Evolutionary conservation across 2,888 invertebrate species (phyloP).

Genomic region (Temnothorax rugatulus): DNA sequence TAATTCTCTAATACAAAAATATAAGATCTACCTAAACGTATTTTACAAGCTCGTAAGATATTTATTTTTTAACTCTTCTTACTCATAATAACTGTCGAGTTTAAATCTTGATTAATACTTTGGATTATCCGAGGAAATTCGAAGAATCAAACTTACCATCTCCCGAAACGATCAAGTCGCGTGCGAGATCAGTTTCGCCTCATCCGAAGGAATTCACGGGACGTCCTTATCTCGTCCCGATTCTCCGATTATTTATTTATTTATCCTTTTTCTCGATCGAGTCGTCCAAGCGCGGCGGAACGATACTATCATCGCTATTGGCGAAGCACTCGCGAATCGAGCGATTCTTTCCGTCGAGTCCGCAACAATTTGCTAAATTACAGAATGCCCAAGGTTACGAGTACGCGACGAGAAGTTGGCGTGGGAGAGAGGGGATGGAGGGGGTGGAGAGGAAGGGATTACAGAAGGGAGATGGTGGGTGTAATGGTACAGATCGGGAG

Average conservation of each 20-base stretch:
- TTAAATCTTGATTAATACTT: not conserved
- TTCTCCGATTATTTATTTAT: constrained; percentile 53
- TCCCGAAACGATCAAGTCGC: constrained; percentile 14
- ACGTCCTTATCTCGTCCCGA: constrained; percentile 20
- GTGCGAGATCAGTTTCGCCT: constrained; percentile 13
- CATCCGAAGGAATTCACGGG: not conserved
- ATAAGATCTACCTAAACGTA: not conserved
- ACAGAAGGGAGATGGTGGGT: constrained; percentile 34
- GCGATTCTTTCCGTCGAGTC: constrained; percentile 72
- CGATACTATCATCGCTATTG: constrained; percentile 55
- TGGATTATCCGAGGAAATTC: not conserved
- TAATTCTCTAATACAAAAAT: not conserved
- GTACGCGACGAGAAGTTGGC: constrained; percentile 73
- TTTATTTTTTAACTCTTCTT: not conserved
- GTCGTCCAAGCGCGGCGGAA: constrained; percentile 32
- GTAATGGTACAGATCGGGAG: constrained; percentile 60
- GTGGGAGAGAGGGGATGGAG: constrained; percentile 43
- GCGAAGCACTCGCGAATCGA: constrained; percentile 67
- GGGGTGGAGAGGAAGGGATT: constrained; percentile 37
- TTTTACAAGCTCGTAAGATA: not conserved
- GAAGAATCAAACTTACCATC: not conserved
- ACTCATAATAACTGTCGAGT: not conserved
- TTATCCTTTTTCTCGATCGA: constrained; percentile 39
- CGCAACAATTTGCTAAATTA: constrained; percentile 81
- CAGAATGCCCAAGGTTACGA: constrained; percentile 81